phyloP scores from a whole-genome alignment of 2,113 vertebrate genomes.

The Electrona antarctica region DNA sequence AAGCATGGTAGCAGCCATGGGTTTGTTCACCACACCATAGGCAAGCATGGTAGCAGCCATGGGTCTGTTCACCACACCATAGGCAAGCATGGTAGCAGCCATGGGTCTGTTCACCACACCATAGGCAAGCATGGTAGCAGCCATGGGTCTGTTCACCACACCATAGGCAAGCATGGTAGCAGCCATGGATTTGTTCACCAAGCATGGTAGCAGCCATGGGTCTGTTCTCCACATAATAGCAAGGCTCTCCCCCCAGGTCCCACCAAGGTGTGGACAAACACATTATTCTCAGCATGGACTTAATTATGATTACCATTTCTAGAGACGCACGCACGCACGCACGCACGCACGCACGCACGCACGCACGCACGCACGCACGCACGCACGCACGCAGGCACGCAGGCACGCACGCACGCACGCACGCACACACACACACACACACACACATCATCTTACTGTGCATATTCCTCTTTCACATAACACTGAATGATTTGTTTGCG shows the following conservation, averaged over 20 bases:
- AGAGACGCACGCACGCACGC: neutral
- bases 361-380: no score
- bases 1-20: no score
- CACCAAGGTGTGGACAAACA: slow-evolving; percentile 34
- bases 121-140: neutral
- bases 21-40: neutral
- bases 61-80: neutral
- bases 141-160: no score
- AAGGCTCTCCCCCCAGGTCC: slow-evolving; percentile 27
- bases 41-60: no score
- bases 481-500: slow-evolving; percentile 38
- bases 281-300: slow-evolving; percentile 28
- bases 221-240: neutral
- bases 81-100: neutral
- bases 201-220: no score
- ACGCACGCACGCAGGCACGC: no score
- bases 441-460: slow-evolving; percentile 45
- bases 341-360: neutral
- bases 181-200: no score
- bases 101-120: no score
- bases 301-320: slow-evolving; percentile 40
- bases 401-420: no score
- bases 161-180: neutral
- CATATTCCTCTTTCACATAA: slow-evolving; percentile 59
- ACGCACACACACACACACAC: slow-evolving; percentile 3